Evolutionary conservation across 2,888 invertebrate species (phyloP).

Genomic region (Xestoiulus laeticollis): DNA sequence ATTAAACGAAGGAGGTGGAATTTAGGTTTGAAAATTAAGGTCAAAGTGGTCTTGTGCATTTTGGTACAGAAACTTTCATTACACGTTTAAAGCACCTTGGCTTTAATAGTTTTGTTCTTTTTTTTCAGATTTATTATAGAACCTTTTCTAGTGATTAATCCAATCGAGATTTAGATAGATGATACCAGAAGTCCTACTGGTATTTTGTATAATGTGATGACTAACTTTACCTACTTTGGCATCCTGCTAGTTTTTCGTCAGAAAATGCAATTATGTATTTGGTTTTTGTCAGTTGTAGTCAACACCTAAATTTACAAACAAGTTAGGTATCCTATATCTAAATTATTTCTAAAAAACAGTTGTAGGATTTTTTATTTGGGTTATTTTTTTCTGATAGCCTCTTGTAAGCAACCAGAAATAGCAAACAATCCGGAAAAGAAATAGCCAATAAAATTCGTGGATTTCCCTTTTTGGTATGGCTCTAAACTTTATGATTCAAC

Average conservation of each 20-base stretch:
- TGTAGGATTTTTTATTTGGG: too few relatives aligned
- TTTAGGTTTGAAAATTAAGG: slow-evolving; percentile 2
- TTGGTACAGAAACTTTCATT: background rate
- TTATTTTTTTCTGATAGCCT: too few relatives aligned
- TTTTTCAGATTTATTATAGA: background rate
- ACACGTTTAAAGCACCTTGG: background rate
- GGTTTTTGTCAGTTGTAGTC: background rate
- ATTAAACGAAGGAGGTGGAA: slow-evolving; percentile 13
- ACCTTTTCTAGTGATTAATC: background rate
- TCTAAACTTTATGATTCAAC: too few relatives aligned
- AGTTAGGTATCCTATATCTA: background rate
- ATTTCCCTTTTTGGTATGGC: too few relatives aligned
- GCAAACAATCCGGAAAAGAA: too few relatives aligned
- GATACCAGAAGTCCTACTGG: background rate
- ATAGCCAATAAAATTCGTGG: too few relatives aligned
- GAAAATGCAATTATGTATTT: background rate
- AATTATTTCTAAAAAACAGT: too few relatives aligned
- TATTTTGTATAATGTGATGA: background rate
- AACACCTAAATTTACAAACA: background rate
- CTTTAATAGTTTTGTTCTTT: background rate
- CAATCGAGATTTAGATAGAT: background rate
- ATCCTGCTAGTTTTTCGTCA: background rate
- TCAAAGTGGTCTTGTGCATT: background rate
- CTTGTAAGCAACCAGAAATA: too few relatives aligned
- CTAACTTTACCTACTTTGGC: background rate